Conservation (phyloP, 2,113 vertebrate genomes). For the Corythaixoides concolor region DNA sequence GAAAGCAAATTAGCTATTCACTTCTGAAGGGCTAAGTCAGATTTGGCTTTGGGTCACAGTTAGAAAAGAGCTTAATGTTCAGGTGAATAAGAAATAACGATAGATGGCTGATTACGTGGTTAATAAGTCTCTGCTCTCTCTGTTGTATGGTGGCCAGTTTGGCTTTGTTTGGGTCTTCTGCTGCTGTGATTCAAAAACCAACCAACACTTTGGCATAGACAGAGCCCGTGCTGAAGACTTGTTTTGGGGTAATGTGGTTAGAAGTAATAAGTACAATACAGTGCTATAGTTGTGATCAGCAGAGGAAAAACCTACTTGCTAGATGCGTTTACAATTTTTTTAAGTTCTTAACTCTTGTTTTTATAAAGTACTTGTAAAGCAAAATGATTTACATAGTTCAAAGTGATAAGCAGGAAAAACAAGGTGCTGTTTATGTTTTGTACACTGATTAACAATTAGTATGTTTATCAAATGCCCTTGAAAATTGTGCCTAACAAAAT, state of each 20-base stretch:
- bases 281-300: not conserved
- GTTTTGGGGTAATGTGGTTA: not conserved
- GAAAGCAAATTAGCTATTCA: not conserved
- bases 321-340: not conserved
- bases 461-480: not conserved
- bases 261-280: not conserved
- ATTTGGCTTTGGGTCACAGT: not conserved
- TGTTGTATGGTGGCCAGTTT: rapidly evolving
- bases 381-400: not conserved
- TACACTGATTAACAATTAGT: not conserved
- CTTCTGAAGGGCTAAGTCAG: not conserved
- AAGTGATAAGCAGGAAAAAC: not conserved
- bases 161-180: not conserved
- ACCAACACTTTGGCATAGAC: not conserved
- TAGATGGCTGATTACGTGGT: not conserved
- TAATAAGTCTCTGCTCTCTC: not conserved
- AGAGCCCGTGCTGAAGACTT: not conserved
- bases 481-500: not conserved
- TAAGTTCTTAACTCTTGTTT: not conserved
- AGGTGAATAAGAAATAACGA: not conserved
- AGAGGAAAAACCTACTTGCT: not conserved
- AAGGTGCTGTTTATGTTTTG: not conserved
- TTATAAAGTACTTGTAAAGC: not conserved
- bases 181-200: not conserved
- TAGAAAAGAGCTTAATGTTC: not conserved